Base-by-base conservation (phyloP, 2,888 invertebrate species). In the Sicus ferrugineus region DNA sequence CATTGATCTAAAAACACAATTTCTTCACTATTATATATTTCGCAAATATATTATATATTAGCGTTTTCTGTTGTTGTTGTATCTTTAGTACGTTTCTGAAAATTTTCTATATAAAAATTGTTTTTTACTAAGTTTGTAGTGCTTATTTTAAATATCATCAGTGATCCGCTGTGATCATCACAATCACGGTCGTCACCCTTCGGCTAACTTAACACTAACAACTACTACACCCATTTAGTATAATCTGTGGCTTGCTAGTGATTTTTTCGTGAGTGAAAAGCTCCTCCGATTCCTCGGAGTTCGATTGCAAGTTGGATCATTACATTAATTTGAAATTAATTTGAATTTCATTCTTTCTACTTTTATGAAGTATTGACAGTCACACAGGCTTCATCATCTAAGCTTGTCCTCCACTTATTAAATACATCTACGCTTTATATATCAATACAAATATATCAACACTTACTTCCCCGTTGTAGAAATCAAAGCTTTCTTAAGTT, bases 301-400 rank as follows among this genome's bases (percentile, higher is more conserved):
- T 67, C 31, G 61, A 59, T 16, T 54, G 34, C 14, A 16, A 19
- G 16, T 46, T 52, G 28, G 48, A 16, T 58, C 42, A 42, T 42
- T 23, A 38, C 5, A 38, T 54, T 34, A 26, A 23, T 34, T n/a
- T 30, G 23, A 66, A 66, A 72, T 70, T 56, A 62, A 48, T 58
- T 56, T 70, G 52, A 61, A 48, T 46, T 38, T 70, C 23, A 26
- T 67, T 56, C 34, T 26, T 38, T 38, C 21, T 34, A 31, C 52
- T 67, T 73, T 54, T 68, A 58, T 70, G 73, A 80, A 80, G 79
- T 80, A 80, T 80, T 81, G 82, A 82, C 81, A 82, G 82, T 82
- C 82, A 81, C 81, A 81, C 79, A 82, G 81, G 81, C 80, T 76
- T 73, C 71, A 62, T 70, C n/a, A n/a, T 69, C 70, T 79, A 78